Percentiles rank a stretch among this genome's conserved stretches.
These are phyloP conservation scores for Vimba vimba DNA, from an alignment of 2,113 vertebrate species.

Conservation along the genomic window DNA sequence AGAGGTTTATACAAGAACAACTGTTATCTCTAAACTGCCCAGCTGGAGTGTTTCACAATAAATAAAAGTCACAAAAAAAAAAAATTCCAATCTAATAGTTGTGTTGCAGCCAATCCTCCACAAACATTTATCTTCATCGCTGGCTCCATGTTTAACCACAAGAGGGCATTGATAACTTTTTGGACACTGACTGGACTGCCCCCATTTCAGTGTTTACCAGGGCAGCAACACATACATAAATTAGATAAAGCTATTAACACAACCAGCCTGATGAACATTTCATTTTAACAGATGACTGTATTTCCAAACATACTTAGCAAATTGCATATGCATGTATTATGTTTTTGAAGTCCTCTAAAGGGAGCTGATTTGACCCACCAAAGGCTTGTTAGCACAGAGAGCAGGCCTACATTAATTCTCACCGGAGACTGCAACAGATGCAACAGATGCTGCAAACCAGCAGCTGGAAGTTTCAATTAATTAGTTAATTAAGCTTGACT, in stretches of 20 bases:
- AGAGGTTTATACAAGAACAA: not conserved
- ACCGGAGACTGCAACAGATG: slow-evolving; percentile 52
- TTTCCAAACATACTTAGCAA: not conserved
- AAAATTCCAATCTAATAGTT: not conserved
- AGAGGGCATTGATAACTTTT: slow-evolving; percentile 39
- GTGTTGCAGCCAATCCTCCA: not conserved
- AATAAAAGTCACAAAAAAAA: not conserved
- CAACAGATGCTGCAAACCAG: slow-evolving; percentile 61
- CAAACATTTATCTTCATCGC: not conserved
- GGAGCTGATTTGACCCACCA: slow-evolving; percentile 59
- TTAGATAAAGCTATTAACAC: not conserved
- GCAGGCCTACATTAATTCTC: slow-evolving; percentile 67
- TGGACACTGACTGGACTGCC: not conserved
- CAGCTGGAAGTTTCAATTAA: slow-evolving; percentile 59
- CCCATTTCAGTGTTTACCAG: not conserved
- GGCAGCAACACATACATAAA: not conserved
- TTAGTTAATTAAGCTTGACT: slow-evolving; percentile 60
- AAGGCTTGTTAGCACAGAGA: slow-evolving; percentile 67
- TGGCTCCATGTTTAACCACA: slow-evolving; percentile 21
- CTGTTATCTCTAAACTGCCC: not conserved
- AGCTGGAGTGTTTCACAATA: not conserved
- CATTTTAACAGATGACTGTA: not conserved
- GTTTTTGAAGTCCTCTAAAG: slow-evolving; percentile 59
- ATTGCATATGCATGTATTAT: slow-evolving; percentile 25
- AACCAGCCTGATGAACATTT: slow-evolving; percentile 10